A percentile compares a stretch with the other conserved stretches of the same genome.
These are phyloP conservation scores for Leucozona laternaria DNA, from an alignment of 2,888 invertebrate genomes.

Conservation along the genomic window DNA sequence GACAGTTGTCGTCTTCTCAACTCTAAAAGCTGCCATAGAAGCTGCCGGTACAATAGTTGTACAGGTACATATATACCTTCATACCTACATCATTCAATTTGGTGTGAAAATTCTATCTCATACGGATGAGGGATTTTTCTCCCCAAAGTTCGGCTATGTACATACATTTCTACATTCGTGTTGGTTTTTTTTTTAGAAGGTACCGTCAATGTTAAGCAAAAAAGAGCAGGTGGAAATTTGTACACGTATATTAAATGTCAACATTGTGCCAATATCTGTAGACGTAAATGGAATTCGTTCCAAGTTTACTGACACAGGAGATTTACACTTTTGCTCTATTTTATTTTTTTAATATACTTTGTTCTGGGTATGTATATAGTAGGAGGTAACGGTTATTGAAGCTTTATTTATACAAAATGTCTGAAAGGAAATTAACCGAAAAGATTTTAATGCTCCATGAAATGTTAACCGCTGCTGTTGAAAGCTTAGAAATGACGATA, in stretches of 20 bases:
- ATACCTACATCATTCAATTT: slow-evolving; percentile 47
- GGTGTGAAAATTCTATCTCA: slow-evolving; percentile 64
- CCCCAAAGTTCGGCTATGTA: background rate
- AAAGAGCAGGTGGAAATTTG: slow-evolving; percentile 52
- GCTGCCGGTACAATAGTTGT: background rate
- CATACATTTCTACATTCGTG: too few species aligned
- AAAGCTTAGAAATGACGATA: slow-evolving; percentile 1
- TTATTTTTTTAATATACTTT: background rate
- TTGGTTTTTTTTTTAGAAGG: background rate
- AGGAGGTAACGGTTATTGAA: slow-evolving; percentile 14
- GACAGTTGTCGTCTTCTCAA: slow-evolving; percentile 22
- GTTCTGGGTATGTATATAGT: too few species aligned
- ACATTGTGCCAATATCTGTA: slow-evolving; percentile 62
- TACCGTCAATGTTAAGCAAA: background rate
- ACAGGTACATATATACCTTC: background rate
- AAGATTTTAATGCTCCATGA: slow-evolving; percentile 45
- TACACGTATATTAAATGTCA: slow-evolving; percentile 69
- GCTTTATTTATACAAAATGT: slow-evolving; percentile 40
- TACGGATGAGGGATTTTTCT: slow-evolving; percentile 34
- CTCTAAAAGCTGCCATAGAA: background rate
- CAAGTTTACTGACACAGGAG: slow-evolving; percentile 45
- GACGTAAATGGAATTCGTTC: slow-evolving; percentile 55
- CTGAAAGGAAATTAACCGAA: slow-evolving; percentile 38
- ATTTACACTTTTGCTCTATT: slow-evolving; percentile 40
- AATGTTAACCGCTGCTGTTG: slow-evolving; percentile 25